Evolutionary conservation across 2,113 vertebrate species (phyloP).

Genomic region (Progne subis): DNA sequence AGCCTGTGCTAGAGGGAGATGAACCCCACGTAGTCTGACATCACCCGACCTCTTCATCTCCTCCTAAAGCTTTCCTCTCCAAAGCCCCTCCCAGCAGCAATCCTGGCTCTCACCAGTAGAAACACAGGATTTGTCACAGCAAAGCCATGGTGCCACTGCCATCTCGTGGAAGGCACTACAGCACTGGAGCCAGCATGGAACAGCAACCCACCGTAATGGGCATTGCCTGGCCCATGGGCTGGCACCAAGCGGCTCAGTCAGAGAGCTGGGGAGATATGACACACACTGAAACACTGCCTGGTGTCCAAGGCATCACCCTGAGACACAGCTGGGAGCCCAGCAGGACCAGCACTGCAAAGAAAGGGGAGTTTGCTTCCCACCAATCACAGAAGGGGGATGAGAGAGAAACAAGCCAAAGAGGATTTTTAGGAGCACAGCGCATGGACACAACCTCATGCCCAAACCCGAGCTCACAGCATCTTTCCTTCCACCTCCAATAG

Average conservation of each 20-base stretch:
- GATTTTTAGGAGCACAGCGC: neutral
- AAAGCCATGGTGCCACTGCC: slow-evolving; percentile 21
- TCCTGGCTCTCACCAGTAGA: fast-evolving
- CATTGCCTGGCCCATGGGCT: neutral
- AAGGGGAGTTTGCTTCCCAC: neutral
- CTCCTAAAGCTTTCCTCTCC: neutral
- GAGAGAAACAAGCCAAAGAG: neutral
- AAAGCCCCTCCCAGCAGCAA: neutral
- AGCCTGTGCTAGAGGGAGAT: neutral
- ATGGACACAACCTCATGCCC: neutral
- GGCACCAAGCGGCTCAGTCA: neutral
- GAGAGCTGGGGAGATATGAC: neutral
- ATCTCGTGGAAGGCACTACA: slow-evolving; percentile 37
- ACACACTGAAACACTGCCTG: neutral
- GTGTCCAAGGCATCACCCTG: fast-evolving
- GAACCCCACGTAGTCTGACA: fast-evolving
- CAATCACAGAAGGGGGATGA: fast-evolving
- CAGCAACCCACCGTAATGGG: neutral
- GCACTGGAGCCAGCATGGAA: fast-evolving
- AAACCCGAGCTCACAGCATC: neutral
- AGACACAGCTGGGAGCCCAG: neutral
- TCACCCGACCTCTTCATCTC: neutral
- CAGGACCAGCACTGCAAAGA: neutral
- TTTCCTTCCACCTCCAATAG: neutral
- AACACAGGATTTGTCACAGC: neutral